Evolutionary conservation across 2,888 invertebrate species (phyloP), one percentile per base, ranked within the genome.

Genomic region (Boloria selene): DNA sequence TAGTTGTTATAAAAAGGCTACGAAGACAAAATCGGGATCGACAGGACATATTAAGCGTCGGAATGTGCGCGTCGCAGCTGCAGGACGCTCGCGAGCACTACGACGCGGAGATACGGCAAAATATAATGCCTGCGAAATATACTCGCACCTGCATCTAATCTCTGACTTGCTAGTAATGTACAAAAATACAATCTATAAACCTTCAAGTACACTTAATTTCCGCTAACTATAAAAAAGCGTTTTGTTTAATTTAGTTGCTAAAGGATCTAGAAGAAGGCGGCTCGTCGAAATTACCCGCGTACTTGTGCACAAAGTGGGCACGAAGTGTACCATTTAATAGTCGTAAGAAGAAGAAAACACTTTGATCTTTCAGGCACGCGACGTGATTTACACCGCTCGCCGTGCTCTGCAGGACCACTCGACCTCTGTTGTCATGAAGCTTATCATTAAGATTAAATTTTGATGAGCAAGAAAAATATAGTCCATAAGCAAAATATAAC

Each of bases 351-450:
- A 58, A 62, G 62, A 66, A 18, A 53, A 47, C 58, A 47, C 66
- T 62, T 66, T 66, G 66, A 66, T 66, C 52, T 66, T 62, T 42
- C 58, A 58, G 66, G 44, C 44, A 17, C 17, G 54, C 31, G 52
- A 52, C 31, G 51, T 66, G 61, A 66, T 62, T 66, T 66, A 66
- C 56, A 31, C 22, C 52, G 52, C 52, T 42, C 56, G 52, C 38
- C 58, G 58, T 7, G 47, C 47, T 16, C 14, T 16, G 6, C 14
- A 4, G 16, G n/a, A 47, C 5, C 47, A n/a, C 47, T 13, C 47
- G 16, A 47, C 47, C 4, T 1, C 47, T 47, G 47, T 47, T 16
- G 6, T 1, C 13, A 16, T 47, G 47, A 5, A 47, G 16, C n/a
- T 38, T 38, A 38, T 38, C 2, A 10, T 38, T 10, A 10, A 10